phyloP scores from a whole-genome alignment of 2,888 invertebrate species.

The Uloborus plumipes region DNA sequence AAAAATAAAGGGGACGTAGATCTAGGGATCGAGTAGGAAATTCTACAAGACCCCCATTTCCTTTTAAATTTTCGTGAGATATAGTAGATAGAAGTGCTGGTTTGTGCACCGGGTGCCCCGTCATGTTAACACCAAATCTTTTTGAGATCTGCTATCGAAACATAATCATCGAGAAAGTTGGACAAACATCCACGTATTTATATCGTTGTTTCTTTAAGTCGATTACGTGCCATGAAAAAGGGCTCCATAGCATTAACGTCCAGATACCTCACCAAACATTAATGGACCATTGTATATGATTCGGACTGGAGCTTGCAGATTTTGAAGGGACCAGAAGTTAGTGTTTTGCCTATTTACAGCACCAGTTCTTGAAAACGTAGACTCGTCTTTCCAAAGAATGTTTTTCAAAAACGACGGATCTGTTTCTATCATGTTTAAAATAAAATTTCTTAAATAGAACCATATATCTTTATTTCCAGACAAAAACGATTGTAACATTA shows the following conservation, averaged over 20 bases:
- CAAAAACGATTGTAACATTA: neutral
- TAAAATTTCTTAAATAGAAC: neutral
- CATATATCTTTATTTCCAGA: neutral
- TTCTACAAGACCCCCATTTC: neutral
- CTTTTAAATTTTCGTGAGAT: neutral
- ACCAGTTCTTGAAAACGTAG: neutral
- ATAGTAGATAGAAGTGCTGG: neutral
- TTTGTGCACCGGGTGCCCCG: neutral
- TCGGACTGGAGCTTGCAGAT: neutral
- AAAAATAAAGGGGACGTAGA: neutral
- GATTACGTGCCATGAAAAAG: neutral
- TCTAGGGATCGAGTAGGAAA: neutral
- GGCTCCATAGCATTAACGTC: neutral
- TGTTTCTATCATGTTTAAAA: neutral
- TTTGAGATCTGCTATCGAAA: neutral
- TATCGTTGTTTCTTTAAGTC: neutral
- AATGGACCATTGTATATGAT: neutral
- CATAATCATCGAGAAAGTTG: neutral
- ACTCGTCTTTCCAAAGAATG: constrained; percentile 5
- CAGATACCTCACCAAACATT: neutral
- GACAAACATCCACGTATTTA: neutral
- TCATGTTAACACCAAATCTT: neutral
- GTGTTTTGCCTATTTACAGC: constrained; percentile 5
- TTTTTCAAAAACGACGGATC: neutral
- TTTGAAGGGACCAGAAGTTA: neutral